Base-by-base conservation (phyloP, 2,888 invertebrate species). In the Microdon myrmicae region DNA sequence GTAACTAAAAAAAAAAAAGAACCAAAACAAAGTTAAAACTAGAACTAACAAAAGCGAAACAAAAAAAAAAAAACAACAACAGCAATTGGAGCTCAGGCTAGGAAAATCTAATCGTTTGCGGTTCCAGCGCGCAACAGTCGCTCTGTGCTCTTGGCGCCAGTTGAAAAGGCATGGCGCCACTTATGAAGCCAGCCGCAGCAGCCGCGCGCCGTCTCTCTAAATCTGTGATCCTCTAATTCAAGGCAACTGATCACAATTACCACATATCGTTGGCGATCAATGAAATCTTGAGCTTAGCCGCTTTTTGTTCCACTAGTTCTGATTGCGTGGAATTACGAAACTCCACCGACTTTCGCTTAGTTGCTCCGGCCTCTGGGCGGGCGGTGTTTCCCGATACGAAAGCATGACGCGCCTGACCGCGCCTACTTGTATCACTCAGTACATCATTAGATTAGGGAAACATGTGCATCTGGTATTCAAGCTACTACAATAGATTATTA, bases 221-320 rank as follows among this genome's bases (percentile, higher is more conserved):
- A 31, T 64, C 31, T 17, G n/a, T n/a, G 49, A 61, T 45, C 58
- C 58, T 56, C 31, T 64, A 41, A 64, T 53, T 58, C 47, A 53
- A 58, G 56, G 47, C 58, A 47, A 53, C 35, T 58, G 64, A 64
- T 64, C 47, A 58, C 58, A 64, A 58, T 58, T 58, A 64, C 58
- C 58, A 58, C 64, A 47, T 64, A 64, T 64, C 58, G 47, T 58
- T 58, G 47, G 51, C 64, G 51, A 64, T 58, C 51, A 58, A 53
- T 45, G 41, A 19, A 53, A 39, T 13, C 12, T 37, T 37, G 23
- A 37, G 13, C 23, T 38, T 38, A 10, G 53, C 23, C 38, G 9
- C 29, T 34, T 13, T 25, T 10, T 17, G 12, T 25, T 31, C 25
- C 6, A 16, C n/a, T 16, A n/a, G 19, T n/a, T 2, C 17, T 26